Conservation (phyloP, 2,888 invertebrate species). For the Tachystola acroxantha region DNA sequence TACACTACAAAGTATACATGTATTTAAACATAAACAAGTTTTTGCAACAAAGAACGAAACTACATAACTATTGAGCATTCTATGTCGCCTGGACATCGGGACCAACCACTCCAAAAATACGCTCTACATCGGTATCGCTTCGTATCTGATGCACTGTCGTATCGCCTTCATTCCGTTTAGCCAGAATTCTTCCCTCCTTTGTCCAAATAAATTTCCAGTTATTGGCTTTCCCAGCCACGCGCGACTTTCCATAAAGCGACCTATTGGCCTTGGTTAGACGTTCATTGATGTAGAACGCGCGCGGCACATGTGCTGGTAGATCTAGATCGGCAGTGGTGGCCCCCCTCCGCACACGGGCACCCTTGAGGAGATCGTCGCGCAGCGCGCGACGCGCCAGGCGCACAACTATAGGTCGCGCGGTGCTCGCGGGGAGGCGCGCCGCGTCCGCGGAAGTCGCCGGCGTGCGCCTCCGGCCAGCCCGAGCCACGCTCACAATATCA, state of each 20-base stretch:
- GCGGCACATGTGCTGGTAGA: background rate
- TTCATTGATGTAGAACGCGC: background rate
- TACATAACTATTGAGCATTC: too few relatives aligned
- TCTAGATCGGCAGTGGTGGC: background rate
- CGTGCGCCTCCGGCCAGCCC: background rate
- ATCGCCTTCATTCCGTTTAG: too few relatives aligned
- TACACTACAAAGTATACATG: too few relatives aligned
- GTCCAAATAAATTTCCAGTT: conserved; percentile 8
- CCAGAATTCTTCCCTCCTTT: conserved; percentile 2
- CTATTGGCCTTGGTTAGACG: conserved; percentile 6
- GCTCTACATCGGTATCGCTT: too few relatives aligned
- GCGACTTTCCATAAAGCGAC: background rate
- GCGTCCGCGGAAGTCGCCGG: too few relatives aligned
- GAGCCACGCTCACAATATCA: background rate
- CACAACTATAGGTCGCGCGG: background rate
- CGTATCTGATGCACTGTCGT: too few relatives aligned
- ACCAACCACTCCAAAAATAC: too few relatives aligned
- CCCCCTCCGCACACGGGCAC: background rate
- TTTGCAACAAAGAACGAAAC: too few relatives aligned
- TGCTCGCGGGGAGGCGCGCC: background rate
- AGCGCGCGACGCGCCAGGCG: background rate
- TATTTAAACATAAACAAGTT: too few relatives aligned
- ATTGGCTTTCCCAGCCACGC: background rate
- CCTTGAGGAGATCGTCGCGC: background rate
- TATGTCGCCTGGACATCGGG: too few relatives aligned